Conservation (phyloP, 2,113 vertebrate species). For the Misgurnus anguillicaudatus region DNA sequence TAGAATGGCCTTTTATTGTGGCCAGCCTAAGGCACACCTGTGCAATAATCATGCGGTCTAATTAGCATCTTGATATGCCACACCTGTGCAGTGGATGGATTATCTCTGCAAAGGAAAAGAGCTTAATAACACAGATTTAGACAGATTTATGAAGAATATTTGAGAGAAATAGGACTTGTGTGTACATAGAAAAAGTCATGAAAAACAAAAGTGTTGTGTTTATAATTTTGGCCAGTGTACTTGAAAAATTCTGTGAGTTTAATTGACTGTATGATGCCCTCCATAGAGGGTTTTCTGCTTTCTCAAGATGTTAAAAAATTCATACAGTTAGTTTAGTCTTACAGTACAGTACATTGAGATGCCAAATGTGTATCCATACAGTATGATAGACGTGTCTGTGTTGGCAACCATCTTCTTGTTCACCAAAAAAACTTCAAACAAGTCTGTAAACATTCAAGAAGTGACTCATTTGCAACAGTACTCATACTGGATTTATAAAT, state of each 20-base stretch:
- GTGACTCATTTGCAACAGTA: not conserved
- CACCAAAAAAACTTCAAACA: not conserved
- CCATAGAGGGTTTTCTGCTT: conserved; percentile 6
- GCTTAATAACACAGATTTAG: no score
- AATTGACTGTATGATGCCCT: conserved; percentile 18
- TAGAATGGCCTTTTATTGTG: no score
- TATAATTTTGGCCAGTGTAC: no score
- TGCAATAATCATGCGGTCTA: no score
- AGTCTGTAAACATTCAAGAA: conserved; percentile 1
- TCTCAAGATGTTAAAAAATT: conserved; percentile 6
- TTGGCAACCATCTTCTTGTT: not conserved
- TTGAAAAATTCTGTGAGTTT: not conserved
- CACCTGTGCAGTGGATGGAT: no score
- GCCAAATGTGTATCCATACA: not conserved
- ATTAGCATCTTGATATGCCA: no score
- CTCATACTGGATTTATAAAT: not conserved
- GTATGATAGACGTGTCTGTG: not conserved
- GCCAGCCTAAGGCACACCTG: no score
- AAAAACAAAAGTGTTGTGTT: no score
- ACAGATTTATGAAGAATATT: no score
- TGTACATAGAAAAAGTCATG: no score
- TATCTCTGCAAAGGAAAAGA: no score
- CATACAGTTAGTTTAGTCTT: conserved; percentile 3
- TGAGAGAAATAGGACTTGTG: no score
- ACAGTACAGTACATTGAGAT: not conserved